Percentiles rank a stretch among this genome's conserved stretches.
Conservation (phyloP, 2,888 invertebrate species). For the Hecatera dysodea region DNA sequence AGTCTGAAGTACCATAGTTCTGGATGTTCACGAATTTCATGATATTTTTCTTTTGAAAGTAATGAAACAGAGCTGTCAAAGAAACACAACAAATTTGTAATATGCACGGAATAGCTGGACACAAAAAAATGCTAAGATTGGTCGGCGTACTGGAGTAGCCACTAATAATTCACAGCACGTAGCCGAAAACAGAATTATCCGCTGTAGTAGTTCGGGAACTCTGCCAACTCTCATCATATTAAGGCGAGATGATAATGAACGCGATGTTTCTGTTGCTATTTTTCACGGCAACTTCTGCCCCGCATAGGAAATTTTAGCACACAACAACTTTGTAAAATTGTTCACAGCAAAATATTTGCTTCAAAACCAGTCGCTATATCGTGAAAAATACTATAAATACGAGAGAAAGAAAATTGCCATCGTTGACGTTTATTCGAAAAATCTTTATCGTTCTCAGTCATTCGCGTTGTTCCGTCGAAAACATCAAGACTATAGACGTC, state of each 20-base stretch:
- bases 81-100: constrained; percentile 49
- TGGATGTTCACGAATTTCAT: not conserved
- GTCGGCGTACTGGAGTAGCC: constrained; percentile 68
- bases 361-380: constrained; percentile 14
- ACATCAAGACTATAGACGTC: constrained; percentile 71
- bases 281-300: constrained; percentile 69
- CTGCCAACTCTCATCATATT: constrained; percentile 88
- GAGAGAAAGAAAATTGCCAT: constrained; percentile 42
- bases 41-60: not conserved
- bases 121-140: constrained; percentile 61
- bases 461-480: constrained; percentile 62
- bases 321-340: constrained; percentile 56
- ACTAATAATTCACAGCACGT: constrained; percentile 85
- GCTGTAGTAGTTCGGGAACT: constrained; percentile 80
- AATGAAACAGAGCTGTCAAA: constrained; percentile 25
- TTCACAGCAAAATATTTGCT: constrained; percentile 29
- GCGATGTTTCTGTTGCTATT: constrained; percentile 76
- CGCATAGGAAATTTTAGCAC: constrained; percentile 66
- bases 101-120: constrained; percentile 42
- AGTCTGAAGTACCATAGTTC: not conserved
- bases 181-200: constrained; percentile 85
- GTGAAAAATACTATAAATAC: constrained; percentile 46
- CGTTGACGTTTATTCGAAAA: constrained; percentile 54
- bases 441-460: constrained; percentile 65
- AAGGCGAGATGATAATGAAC: constrained; percentile 86